Base-by-base conservation (phyloP, 2,113 vertebrate genomes). In the Chascanopsetta lugubris region DNA sequence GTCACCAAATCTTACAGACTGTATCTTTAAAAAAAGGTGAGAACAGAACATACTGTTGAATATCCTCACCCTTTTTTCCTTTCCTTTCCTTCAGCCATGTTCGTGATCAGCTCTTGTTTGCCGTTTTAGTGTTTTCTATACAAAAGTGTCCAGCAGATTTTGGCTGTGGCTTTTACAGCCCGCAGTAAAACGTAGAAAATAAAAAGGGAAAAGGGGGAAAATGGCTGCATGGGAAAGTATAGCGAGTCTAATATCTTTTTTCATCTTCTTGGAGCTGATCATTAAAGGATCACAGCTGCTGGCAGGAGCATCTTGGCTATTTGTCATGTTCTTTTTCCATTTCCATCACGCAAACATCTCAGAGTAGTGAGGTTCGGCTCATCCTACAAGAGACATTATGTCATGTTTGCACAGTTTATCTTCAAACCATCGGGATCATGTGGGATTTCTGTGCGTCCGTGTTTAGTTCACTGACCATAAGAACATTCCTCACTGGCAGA, bases 71-170 rank as follows among this genome's bases (percentile, higher is more conserved):
- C 17, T n/a, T 42, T 50, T 72, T 63, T 36, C 9, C 10, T 58
- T 75, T 59, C 34, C 40, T 64, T 79, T 60, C 55, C 70, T 54
- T 70, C 62, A 55, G 61, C 68, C 72, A 75, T 82, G 77, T 87
- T 87, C 83, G 85, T 87, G 87, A 87, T 84, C 82, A 79, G 73
- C 77, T 75, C 83, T 86, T 48, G 49, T 87, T 86, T 79, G 74
- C 79, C 32, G 60, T 82, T 82, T 87, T 82, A 84, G 65, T 77
- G 83, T 62, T 86, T 75, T 87, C 73, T 81, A 69, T 80, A 77
- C 87, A 88, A 85, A 88, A 84, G 72, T 62, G 59, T 83, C 80
- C 81, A 89, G 76, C 83, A 84, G 81, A 85, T 84, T 88, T 85
- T 89, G 87, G 87, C 87, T 77, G 47, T 0, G 9, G 32, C 13